Base-by-base conservation (phyloP, 1,140 invertebrate species). In the Pomacea maculata region DNA sequence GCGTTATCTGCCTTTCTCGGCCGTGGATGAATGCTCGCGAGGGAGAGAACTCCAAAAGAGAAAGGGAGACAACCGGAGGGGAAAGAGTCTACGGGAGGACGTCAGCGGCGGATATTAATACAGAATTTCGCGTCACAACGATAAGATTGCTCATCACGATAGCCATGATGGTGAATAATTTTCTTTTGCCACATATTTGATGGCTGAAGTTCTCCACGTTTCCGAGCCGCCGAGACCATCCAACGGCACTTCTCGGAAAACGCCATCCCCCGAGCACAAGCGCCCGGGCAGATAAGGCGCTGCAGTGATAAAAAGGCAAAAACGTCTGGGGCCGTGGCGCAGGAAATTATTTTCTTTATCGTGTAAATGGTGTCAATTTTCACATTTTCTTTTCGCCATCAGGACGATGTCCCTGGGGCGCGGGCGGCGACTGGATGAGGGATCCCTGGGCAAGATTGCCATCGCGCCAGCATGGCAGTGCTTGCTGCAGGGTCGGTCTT, bases 291-390 rank as follows among this genome's bases (percentile, higher is more conserved):
- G 77, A 78, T 78, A 78, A 78, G 77, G n/a, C 34, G 52, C 34
- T 68, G 34, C 70, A 65, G 77, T 78, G 77, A 78, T 78, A 78
- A 78, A 78, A 78, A 54, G 70, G 65, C 19, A 65, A 78, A 61
- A 78, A 6, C 68, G 77, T 68, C 77, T 78, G 8, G 65, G 29
- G 65, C 34, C 29, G 77, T 65, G 52, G 77, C 52, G 77, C 77
- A 78, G 77, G 77, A 78, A 78, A 78, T 78, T 78, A 78, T 78
- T 78, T 78, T 78, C 77, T 78, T 78, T 78, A 78, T 78, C 77
- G 77, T 78, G 77, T 78, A 78, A 78, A 78, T 78, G 77, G 77
- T 78, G 77, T 78, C 77, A 78, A 78, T 78, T 78, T 78, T 78
- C 77, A 71, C 77, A 71, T 78, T 78, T 78, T 77, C 65, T 78